These are phyloP conservation scores for Uromys caudimaculatus DNA, from an alignment of 2,797 vertebrate species.

Conservation along the genomic window DNA sequence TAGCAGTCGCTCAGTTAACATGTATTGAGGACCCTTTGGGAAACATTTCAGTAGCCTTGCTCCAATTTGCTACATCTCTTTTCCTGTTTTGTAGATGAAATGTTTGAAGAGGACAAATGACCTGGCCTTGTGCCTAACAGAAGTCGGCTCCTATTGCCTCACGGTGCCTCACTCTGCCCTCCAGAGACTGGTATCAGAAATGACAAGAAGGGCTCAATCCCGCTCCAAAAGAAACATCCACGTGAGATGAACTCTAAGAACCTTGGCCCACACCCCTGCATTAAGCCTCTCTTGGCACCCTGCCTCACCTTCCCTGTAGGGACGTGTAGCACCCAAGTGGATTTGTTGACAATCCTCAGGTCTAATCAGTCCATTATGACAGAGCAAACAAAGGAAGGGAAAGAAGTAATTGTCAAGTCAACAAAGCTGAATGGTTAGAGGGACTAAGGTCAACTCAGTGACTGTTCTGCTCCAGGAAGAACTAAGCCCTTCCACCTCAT, in stretches of 20 bases:
- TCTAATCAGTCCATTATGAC: conserved; percentile 72
- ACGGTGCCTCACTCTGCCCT: not conserved
- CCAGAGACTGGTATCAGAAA: not conserved
- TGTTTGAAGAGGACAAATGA: not conserved
- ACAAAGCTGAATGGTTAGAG: conserved; percentile 59
- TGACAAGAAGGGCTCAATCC: not conserved
- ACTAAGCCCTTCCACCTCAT: not conserved
- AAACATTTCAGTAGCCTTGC: not conserved
- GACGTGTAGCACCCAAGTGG: conserved; percentile 20
- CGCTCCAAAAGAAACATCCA: not conserved
- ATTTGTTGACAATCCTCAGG: conserved; percentile 39
- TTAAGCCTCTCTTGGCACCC: not conserved
- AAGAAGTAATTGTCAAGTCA: conserved; percentile 75
- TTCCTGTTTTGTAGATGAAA: not conserved
- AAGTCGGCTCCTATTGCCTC: not conserved
- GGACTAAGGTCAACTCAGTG: conserved; percentile 22
- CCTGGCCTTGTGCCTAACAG: not conserved
- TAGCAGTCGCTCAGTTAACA: not conserved
- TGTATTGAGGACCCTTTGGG: not conserved
- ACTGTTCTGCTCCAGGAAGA: not conserved
- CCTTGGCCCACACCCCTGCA: too few relatives aligned
- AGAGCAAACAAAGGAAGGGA: conserved; percentile 68
- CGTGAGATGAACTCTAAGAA: not conserved
- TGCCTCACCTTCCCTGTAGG: not conserved
- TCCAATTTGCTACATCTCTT: not conserved